Base-by-base conservation (phyloP, 2,113 vertebrate genomes). In the Corythornis cristatus region DNA sequence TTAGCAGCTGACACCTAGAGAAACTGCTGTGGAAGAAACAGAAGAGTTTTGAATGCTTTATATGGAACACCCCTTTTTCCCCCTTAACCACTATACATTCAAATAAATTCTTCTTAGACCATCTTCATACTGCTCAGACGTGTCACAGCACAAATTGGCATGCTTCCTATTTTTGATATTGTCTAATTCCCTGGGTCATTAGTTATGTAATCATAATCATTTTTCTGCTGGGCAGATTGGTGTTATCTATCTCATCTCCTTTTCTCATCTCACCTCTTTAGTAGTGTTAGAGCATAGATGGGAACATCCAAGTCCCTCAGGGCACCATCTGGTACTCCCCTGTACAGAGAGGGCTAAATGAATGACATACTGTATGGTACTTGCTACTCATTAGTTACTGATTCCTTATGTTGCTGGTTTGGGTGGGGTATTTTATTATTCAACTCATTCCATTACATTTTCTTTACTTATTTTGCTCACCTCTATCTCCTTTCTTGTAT, bases 171-270 rank as follows among this genome's bases (percentile, higher is more conserved):
- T 93, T 96, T 62, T 96, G 96, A 96, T 96, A 97, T 97, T 67
- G 83, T 90, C 95, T 96, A 96, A 96, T 96, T 96, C 97, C 96
- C 97, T 96, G 96, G 97, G 94, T 97, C 97, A 97, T 97, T 98
- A 97, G 95, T 97, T 97, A 88, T 87, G 77, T 96, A 97, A 97
- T 95, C 96, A 91, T 97, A 93, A 97, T 97, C 81, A 97, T 97
- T 97, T 96, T 96, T 97, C 95, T 94, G 92, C 96, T 94, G 93
- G 95, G 95, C 95, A 96, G 95, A 97, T 72, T 93, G 95, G 93
- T 85, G 83, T 79, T 94, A 80, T 97, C 96, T 71, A 73, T 91
- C 91, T 91, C 95, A 53, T 95, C 93, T 70, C 81, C 86, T 94
- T 93, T 65, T 92, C 89, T 88, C 90, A 88, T 94, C 86, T 93